Conservation (phyloP, 53 echinoderm and acorn worm genomes). For the Patiria pectinifera region DNA sequence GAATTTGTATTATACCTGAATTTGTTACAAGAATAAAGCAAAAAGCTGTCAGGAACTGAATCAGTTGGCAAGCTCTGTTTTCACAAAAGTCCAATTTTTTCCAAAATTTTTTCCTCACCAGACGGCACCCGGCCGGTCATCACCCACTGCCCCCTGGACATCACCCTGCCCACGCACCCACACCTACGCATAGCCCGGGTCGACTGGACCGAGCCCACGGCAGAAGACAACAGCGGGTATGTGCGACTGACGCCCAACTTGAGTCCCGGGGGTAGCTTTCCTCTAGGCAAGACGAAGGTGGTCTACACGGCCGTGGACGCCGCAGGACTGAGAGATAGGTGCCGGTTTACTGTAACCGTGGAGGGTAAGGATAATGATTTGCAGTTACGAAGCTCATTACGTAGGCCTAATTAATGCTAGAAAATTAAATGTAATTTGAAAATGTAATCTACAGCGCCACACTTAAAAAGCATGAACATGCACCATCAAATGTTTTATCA, state of each 20-base stretch:
- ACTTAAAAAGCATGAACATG: too few species aligned
- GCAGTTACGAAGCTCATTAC: too few species aligned
- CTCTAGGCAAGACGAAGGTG: slow-evolving; percentile 65
- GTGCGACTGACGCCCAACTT: slow-evolving; percentile 55
- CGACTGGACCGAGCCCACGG: slow-evolving; percentile 74
- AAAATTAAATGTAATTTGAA: too few species aligned
- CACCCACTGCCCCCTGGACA: slow-evolving; percentile 51
- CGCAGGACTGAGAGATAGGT: slow-evolving; percentile 53
- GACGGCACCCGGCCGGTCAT: slow-evolving; percentile 56
- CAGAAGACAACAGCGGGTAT: slow-evolving; percentile 62
- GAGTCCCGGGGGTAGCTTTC: slow-evolving; percentile 45
- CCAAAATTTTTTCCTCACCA: neutral
- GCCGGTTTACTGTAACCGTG: slow-evolving; percentile 68
- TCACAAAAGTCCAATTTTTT: too few species aligned
- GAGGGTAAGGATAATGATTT: slow-evolving; percentile 48
- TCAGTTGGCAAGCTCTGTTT: too few species aligned
- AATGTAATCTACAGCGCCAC: too few species aligned
- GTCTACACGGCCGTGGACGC: slow-evolving; percentile 77
- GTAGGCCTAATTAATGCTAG: too few species aligned
- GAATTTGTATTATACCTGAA: too few species aligned
- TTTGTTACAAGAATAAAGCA: too few species aligned
- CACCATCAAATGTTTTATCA: too few species aligned
- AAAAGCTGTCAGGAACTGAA: too few species aligned
- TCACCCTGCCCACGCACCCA: slow-evolving; percentile 39
- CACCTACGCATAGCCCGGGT: slow-evolving; percentile 23